Percentiles rank a stretch among this genome's conserved stretches.
These are phyloP conservation scores for Patella depressa DNA, from an alignment of 2,888 invertebrate genomes.

Conservation along the genomic window DNA sequence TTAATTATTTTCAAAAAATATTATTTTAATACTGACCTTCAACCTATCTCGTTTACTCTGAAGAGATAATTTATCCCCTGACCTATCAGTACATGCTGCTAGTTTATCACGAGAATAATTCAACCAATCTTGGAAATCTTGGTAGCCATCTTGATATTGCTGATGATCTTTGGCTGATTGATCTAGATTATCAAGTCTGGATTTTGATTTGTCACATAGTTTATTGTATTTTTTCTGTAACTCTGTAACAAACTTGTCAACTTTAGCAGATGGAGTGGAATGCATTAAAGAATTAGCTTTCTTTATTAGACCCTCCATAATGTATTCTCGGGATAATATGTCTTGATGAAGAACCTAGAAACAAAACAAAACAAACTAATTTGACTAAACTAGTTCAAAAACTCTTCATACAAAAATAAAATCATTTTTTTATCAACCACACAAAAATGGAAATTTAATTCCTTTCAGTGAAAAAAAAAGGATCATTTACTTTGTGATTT, in stretches of 20 bases:
- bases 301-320: constrained; percentile 84
- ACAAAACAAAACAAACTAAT: background rate
- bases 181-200: constrained; percentile 86
- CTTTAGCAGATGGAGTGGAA: constrained; percentile 55
- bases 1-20: background rate
- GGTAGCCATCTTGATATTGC: constrained; percentile 82
- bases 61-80: constrained; percentile 80
- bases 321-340: constrained; percentile 86
- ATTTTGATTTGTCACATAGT: constrained; percentile 70
- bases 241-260: constrained; percentile 61
- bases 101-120: constrained; percentile 60
- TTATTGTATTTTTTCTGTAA: constrained; percentile 57
- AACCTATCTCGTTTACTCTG: constrained; percentile 69
- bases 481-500: constrained; percentile 78
- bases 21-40: constrained; percentile 45
- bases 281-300: constrained; percentile 80
- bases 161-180: constrained; percentile 89
- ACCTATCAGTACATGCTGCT: constrained; percentile 60
- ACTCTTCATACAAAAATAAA: too few relatives aligned
- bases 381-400: background rate
- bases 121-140: constrained; percentile 87
- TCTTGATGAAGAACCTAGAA: constrained; percentile 81
- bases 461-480: background rate
- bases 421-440: background rate
- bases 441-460: background rate